Conservation (phyloP, 2,113 vertebrate genomes). For the Pseudorectes ferrugineus region DNA sequence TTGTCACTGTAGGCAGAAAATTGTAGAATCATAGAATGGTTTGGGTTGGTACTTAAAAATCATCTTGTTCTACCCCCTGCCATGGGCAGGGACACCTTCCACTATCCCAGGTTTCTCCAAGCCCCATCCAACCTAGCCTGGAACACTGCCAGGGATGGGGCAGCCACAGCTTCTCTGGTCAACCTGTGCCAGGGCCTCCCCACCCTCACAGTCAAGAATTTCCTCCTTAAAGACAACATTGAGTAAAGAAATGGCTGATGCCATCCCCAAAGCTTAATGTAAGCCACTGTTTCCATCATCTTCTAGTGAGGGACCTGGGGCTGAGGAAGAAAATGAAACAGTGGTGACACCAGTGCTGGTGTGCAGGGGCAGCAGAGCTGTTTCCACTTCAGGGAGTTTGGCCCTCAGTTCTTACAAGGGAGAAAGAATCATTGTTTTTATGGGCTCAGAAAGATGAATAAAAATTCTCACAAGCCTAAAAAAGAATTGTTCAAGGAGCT, state of each 20-base stretch:
- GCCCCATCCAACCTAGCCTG: fast-evolving
- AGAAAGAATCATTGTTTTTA: background rate
- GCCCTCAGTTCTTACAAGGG: background rate
- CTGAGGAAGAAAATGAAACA: background rate
- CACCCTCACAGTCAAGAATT: background rate
- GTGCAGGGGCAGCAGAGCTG: background rate
- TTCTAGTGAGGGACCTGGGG: background rate
- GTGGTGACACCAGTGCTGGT: background rate
- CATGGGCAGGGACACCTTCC: background rate
- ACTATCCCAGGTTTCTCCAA: background rate
- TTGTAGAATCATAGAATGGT: fast-evolving
- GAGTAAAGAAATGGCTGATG: background rate
- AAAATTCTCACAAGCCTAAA: background rate
- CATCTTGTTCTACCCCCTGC: background rate
- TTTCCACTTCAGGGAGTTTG: background rate
- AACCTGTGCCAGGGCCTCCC: fast-evolving
- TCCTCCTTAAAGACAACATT: background rate
- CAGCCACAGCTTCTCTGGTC: background rate
- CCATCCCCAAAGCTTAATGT: background rate
- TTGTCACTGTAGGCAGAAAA: background rate
- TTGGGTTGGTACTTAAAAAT: background rate
- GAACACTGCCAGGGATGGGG: fast-evolving
- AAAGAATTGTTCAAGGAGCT: background rate
- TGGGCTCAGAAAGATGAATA: background rate
- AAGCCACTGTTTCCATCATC: background rate